Base-by-base conservation (phyloP, 2,797 vertebrate genomes). In the Nannoperca australis region DNA sequence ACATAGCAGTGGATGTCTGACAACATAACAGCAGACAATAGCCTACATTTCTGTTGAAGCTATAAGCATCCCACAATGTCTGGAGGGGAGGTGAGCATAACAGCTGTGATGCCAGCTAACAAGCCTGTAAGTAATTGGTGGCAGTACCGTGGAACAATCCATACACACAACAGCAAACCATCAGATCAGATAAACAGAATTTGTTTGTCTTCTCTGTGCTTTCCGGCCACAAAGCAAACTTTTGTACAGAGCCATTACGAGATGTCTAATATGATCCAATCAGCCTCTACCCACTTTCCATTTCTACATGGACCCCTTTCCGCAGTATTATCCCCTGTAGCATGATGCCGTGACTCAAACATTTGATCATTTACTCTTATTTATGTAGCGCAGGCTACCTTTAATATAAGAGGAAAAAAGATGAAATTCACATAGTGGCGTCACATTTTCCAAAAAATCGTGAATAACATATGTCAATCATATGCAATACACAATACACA, bases 51-150 rank as follows among this genome's bases (percentile, higher is more conserved):
- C 63, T 79, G 77, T 81, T 54, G 53, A 60, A 79, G 79, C 84
- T 85, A 66, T 65, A 66, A 81, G 84, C 81, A 63, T 78, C 67
- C 70, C 64, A 72, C 77, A 59, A 60, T 89, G 82, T 82, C 88
- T 90, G 38, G 76, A 84, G 82, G 89, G 86, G 81, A 86, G 85
- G 82, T 85, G 78, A 88, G 82, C 77, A 20, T 38, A 87, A 67
- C 85, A 82, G 88, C 83, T 88, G 84, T 27, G 69, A 77, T 76
- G 75, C 63, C 62, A 36, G 70, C 88, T 89, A 91, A 89, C 87
- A 89, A 89, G 79, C 87, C 85, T 86, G 73, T 80, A 81, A 89
- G 86, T 88, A 92, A 90, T 89, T 91, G 87, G 85, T 81, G 82
- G 63, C 78, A 80, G 81, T 40, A 63, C 82, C 78, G 75, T 76